Percentiles rank a stretch among this genome's conserved stretches.
These are phyloP conservation scores for Dysdera silvatica DNA, from an alignment of 1,140 invertebrate species.

Conservation along the genomic window DNA sequence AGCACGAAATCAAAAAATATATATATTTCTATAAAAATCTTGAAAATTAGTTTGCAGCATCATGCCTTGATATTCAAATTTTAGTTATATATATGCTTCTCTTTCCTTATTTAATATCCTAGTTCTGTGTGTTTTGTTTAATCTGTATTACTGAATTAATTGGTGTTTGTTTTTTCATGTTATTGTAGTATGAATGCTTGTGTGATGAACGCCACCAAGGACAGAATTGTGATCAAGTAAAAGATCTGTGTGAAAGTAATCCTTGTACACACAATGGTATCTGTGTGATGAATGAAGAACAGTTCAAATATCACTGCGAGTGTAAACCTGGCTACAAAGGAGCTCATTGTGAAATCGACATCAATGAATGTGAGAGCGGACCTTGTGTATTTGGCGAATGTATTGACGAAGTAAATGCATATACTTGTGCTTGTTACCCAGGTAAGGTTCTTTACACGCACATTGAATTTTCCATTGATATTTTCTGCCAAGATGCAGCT, in stretches of 20 bases:
- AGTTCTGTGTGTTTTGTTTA: too few relatives aligned
- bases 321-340: constrained; percentile 82
- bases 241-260: constrained; percentile 40
- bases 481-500: constrained; percentile 42
- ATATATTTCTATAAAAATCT: too few relatives aligned
- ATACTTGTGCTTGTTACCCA: constrained; percentile 81
- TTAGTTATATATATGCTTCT: too few relatives aligned
- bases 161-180: too few relatives aligned
- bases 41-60: too few relatives aligned
- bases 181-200: constrained; percentile 33
- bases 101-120: too few relatives aligned
- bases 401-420: constrained; percentile 81
- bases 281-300: constrained; percentile 34
- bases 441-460: too few relatives aligned
- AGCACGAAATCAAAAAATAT: too few relatives aligned
- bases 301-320: too few relatives aligned
- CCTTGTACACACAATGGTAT: constrained; percentile 33
- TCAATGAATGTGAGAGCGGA: constrained; percentile 80
- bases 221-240: constrained; percentile 69
- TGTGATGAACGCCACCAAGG: constrained; percentile 60
- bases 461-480: too few relatives aligned
- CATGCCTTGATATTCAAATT: too few relatives aligned
- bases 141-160: too few relatives aligned
- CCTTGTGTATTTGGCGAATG: constrained; percentile 89
- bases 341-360: constrained; percentile 72